Evolutionary conservation across 2,113 vertebrate genomes (phyloP), one percentile per base, ranked within the genome.

Genomic region (Acinonyx jubatus): DNA sequence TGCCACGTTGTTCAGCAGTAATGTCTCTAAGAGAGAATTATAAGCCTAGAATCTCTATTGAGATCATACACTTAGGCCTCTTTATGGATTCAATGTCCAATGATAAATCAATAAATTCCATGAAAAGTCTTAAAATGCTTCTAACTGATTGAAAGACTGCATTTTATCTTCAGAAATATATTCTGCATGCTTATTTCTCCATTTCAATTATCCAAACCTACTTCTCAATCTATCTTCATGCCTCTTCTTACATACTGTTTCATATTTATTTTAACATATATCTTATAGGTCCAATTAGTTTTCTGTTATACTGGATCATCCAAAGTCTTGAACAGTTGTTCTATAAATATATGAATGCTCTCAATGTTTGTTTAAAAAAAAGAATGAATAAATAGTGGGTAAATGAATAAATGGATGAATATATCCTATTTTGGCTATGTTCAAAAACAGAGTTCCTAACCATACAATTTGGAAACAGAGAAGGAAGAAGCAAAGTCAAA

Each of bases 1-100:
- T 95, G 80, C 80, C 90, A 97, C 41, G 55, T 38, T 90, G 91
- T 91, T 57, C 71, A 93, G 25, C 48, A 92, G 57, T 96, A 96
- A 95, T 95, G 95, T 45, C 90, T 96, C 69, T 65, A 8, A 81
- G 73, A 96, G 50, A 96, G 87, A 97, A 97, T 96, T 95, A 90
- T 85, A 96, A 96, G 71, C 68, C 36, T 93, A n/a, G 50, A 96
- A 76, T 95, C 87, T 94, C 92, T 29, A n/a, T 95, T 97, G 88
- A 97, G 92, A 97, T 97, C 95, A 95, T 96, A 87, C 90, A 92
- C 55, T 97, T 88, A 97, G 76, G 78, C 55, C 92, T 96, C 88
- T 92, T 97, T 97, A 96, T 96, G 71, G 66, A 97, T 97, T 96
- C 50, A 95, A 29, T 96, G 95, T 91, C 92, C 97, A 98, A 78